These are phyloP conservation scores for Acanthoscelides obtectus DNA, from an alignment of 2,888 invertebrate genomes.

Conservation along the genomic window DNA sequence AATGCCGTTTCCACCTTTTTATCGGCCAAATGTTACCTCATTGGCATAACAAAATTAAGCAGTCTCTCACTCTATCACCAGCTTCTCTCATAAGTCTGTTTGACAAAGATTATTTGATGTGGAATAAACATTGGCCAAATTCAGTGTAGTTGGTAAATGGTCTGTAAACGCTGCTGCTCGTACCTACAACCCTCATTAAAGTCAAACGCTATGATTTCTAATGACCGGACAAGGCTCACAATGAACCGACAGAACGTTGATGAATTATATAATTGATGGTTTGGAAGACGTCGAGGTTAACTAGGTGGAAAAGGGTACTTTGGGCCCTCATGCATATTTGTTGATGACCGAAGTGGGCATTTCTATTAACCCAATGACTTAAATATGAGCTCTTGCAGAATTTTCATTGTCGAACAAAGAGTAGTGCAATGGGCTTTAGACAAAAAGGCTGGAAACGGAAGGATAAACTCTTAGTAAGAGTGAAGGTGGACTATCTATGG, in stretches of 20 bases:
- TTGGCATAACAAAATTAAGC: too few relatives aligned
- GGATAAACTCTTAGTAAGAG: too few relatives aligned
- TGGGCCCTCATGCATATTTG: not conserved
- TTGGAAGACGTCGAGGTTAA: not conserved
- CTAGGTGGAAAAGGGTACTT: not conserved
- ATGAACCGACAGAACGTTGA: not conserved
- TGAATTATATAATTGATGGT: not conserved
- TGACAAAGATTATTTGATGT: too few relatives aligned
- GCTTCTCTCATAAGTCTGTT: too few relatives aligned
- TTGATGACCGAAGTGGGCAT: not conserved
- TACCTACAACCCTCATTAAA: not conserved
- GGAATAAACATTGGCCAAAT: too few relatives aligned
- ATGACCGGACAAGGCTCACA: not conserved
- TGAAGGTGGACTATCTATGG: too few relatives aligned
- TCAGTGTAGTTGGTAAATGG: not conserved
- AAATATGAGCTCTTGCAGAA: not conserved
- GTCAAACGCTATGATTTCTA: not conserved
- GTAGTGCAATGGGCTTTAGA: too few relatives aligned
- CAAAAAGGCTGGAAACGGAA: too few relatives aligned
- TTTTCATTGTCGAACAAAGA: too few relatives aligned
- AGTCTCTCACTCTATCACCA: too few relatives aligned
- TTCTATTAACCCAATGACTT: not conserved
- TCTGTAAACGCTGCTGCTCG: not conserved
- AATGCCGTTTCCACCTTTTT: too few relatives aligned
- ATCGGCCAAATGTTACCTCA: too few relatives aligned